A percentile compares a stretch with the other conserved stretches of the same genome.
Conservation (phyloP, 2,113 vertebrate species). For the Atrichornis clamosus region DNA sequence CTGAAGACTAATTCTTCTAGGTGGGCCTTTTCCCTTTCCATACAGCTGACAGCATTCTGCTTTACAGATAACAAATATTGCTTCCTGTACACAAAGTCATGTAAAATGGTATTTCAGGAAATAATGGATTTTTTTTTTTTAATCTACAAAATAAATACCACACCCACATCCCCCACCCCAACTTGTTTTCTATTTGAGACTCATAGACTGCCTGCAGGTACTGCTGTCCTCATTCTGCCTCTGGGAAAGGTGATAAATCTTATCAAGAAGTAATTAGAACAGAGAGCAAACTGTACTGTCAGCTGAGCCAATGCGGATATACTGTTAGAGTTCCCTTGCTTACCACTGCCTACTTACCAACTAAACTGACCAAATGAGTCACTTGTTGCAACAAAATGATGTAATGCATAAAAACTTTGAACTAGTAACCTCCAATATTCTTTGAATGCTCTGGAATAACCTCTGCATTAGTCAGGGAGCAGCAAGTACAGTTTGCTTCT, state of each 20-base stretch:
- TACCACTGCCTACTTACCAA: constrained; percentile 53
- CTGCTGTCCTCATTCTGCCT: not conserved
- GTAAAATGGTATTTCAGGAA: not conserved
- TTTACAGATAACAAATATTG: not conserved
- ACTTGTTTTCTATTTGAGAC: not conserved
- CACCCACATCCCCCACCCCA: not conserved
- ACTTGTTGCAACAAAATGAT: constrained; percentile 61
- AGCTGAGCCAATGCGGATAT: not conserved
- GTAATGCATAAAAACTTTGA: constrained; percentile 62
- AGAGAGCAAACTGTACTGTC: constrained; percentile 23
- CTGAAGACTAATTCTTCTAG: not conserved
- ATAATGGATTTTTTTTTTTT: not conserved
- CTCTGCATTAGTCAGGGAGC: constrained; percentile 41
- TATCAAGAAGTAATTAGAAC: constrained; percentile 53
- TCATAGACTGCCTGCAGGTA: not conserved
- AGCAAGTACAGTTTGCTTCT: constrained; percentile 49
- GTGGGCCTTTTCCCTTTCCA: not conserved
- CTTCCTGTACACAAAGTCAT: constrained; percentile 25
- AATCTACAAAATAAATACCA: not conserved
- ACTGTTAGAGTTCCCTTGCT: constrained; percentile 29
- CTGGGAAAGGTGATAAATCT: not conserved
- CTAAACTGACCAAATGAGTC: constrained; percentile 70
- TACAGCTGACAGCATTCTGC: not conserved
- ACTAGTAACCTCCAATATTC: constrained; percentile 64
- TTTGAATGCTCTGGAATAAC: constrained; percentile 37